Evolutionary conservation across 2,113 vertebrate genomes (phyloP), one percentile per base, ranked within the genome.

Genomic region (Willisornis vidua): DNA sequence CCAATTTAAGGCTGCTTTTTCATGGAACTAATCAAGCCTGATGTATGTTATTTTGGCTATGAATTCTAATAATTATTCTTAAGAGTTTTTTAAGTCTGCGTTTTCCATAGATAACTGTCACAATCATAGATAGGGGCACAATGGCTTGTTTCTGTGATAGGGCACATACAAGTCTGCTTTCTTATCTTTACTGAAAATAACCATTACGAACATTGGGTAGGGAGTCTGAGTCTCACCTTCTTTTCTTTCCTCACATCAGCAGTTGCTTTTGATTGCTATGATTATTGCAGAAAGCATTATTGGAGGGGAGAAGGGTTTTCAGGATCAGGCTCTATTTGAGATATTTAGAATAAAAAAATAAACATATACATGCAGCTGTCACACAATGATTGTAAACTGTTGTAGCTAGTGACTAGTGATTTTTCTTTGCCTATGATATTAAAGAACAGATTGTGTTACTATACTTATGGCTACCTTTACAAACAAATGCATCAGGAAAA

Each of bases 381-480:
- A 96, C 83, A 45, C 58, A n/a, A 81, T 63, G 94, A 94, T 86
- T 80, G 77, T 94, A 90, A 97, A 97, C 96, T 88, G 76, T 78
- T 96, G 83, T 91, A 96, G 94, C 85, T 95, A 76, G 78, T 94
- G 93, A 97, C 84, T 90, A 89, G 80, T 62, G 80, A 57, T 95
- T 93, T 93, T 85, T 89, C 88, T 93, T 93, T 96, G 93, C 89
- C 71, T 63, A 49, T 19, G 83, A 67, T 92, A 72, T 75, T 91
- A 91, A 91, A 86, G 90, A 96, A 93, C 86, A 97, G 94, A 95
- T 91, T 97, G 90, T 94, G 96, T 96, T 97, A 97, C 96, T 97
- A 46, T 93, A 96, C 97, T 98, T 98, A 97, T 73, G 91, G 89
- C 94, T 95, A 97, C 95, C 96, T 97, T 97, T 96, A 95, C 84